Evolutionary conservation across 2,113 vertebrate genomes (phyloP).

Genomic region (Istiophorus platypterus): DNA sequence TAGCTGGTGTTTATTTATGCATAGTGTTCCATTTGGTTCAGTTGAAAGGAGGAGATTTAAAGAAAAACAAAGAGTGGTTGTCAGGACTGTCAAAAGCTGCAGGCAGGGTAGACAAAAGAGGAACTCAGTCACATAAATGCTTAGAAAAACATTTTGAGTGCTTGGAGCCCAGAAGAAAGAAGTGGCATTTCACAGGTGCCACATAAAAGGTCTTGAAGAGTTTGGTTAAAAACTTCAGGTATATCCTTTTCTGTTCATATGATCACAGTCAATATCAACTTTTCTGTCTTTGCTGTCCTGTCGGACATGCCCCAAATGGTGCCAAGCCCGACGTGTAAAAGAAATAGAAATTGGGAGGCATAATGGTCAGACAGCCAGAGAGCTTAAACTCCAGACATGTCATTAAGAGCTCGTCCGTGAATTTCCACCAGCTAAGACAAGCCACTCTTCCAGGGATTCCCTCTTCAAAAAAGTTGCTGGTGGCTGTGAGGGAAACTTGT

Average conservation of each 20-base stretch:
- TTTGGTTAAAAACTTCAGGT: background rate
- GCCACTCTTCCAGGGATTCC: slow-evolving; percentile 11
- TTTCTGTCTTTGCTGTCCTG: background rate
- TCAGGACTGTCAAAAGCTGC: slow-evolving; percentile 16
- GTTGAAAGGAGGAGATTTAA: slow-evolving; percentile 23
- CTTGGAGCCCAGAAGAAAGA: background rate
- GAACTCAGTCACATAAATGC: background rate
- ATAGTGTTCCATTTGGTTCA: slow-evolving; percentile 32
- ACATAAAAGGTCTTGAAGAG: slow-evolving; percentile 12
- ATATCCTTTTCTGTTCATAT: background rate
- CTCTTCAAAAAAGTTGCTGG: background rate
- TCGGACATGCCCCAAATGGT: background rate
- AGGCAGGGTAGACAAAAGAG: slow-evolving; percentile 21
- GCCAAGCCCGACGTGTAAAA: slow-evolving; percentile 4
- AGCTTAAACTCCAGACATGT: slow-evolving; percentile 25
- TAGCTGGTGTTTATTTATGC: slow-evolving; percentile 46
- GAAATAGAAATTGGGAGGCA: slow-evolving; percentile 1
- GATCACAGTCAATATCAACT: background rate
- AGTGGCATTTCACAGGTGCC: background rate
- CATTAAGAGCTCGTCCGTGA: slow-evolving; percentile 16
- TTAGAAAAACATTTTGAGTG: slow-evolving; percentile 6
- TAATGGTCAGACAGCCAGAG: slow-evolving; percentile 27
- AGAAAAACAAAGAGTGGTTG: slow-evolving; percentile 17
- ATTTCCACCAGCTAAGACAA: slow-evolving; percentile 1
- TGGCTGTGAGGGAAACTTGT: background rate